A percentile compares a stretch with the other conserved stretches of the same genome.
Evolutionary conservation across 2,888 invertebrate species (phyloP).

Genomic region (Eupithecia dodoneata): DNA sequence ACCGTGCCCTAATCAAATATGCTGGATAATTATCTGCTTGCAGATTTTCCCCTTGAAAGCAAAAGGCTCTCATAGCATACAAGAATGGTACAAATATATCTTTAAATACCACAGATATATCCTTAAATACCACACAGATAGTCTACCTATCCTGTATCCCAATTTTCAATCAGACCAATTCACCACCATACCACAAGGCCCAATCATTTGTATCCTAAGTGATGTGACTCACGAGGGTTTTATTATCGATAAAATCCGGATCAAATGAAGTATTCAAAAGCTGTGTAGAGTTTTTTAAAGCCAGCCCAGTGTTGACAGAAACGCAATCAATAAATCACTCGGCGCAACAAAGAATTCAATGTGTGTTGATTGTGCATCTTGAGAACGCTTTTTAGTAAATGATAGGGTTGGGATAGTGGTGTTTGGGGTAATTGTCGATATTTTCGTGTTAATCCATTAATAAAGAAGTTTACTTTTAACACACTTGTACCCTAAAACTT

Average conservation of each 20-base stretch:
- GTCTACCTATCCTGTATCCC: not conserved
- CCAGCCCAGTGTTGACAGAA: constrained; percentile 80
- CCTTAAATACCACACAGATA: not conserved
- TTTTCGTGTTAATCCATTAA: not conserved
- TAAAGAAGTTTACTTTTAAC: not conserved
- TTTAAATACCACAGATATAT: not conserved
- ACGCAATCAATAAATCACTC: constrained; percentile 84
- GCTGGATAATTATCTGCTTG: too few species aligned
- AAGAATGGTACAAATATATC: not conserved
- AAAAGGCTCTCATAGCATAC: too few species aligned
- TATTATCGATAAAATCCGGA: constrained; percentile 83
- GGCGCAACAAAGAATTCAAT: constrained; percentile 80
- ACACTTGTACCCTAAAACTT: not conserved
- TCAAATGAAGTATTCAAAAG: constrained; percentile 83
- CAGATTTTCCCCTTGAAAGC: too few species aligned
- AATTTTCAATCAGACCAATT: constrained; percentile 12
- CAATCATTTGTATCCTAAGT: constrained; percentile 79
- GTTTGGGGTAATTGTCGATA: constrained; percentile 30
- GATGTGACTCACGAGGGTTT: constrained; percentile 77
- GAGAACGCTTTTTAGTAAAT: constrained; percentile 76
- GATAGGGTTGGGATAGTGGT: constrained; percentile 60
- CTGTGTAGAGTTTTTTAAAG: constrained; percentile 64
- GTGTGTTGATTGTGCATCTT: constrained; percentile 83
- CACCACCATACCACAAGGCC: constrained; percentile 38
- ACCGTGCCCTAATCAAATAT: too few species aligned